Base-by-base conservation (phyloP, 2,888 invertebrate genomes). In the Disparrhopalites patrizii region DNA sequence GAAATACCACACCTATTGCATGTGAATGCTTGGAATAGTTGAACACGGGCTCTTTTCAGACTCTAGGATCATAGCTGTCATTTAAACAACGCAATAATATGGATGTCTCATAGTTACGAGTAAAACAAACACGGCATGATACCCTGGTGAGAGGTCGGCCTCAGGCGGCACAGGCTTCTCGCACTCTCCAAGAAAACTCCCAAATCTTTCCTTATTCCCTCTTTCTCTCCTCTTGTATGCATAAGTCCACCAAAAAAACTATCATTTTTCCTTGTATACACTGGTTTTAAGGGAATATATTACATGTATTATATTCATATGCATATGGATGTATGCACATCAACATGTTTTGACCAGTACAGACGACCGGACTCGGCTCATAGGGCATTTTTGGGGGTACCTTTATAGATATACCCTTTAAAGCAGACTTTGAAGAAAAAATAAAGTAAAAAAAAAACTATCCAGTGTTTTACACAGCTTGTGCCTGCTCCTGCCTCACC, bases 121-220 rank as follows among this genome's bases (percentile, higher is more conserved):
- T 68, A 70, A 71, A 69, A 70, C 71, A 71, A 71, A 71, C 71
- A 71, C 66, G 66, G 69, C 67, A 71, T 67, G 66, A 66, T 55
- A 54, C 57, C 69, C 69, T 66, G 68, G 68, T 66, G 69, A 71
- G 71, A 69, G 62, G 65, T 69, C 69, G 66, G 66, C 69, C 71
- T 65, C 60, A 58, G 68, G 68, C 68, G 63, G 62, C 66, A 57
- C 31, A 56, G 56, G 23, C n/a, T n/a, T n/a, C 61, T 60, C 62
- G 55, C 63, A 33, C 55, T 55, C 63, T 55, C 55, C 55, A 54
- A 30, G 25, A 38, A 54, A 62, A 40, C 54, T 61, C 61, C 51
- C 58, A 58, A 58, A 61, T 61, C 51, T n/a, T n/a, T n/a, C n/a
- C n/a, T n/a, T n/a, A n/a, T n/a, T n/a, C n/a, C n/a, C n/a, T n/a